Evolutionary conservation across 1,140 invertebrate genomes (phyloP), one percentile per base, ranked within the genome.

Genomic region (Planococcus citri): DNA sequence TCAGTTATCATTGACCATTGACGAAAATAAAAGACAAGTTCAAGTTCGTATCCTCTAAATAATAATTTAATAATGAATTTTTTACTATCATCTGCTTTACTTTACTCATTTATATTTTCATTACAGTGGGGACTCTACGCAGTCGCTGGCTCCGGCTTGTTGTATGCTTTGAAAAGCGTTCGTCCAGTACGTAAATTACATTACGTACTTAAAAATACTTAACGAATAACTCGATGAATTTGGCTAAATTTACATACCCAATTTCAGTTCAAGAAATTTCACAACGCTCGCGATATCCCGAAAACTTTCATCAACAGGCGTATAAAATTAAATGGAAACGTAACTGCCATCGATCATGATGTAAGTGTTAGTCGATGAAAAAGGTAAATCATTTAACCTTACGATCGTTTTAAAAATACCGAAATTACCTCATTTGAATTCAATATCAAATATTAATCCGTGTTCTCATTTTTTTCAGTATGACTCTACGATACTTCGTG

Each of bases 1-100:
- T 27, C 3, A 64, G 20, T 24, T 22, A 6, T 22, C 60, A 3
- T 27, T 64, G 1, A 3, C 20, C 22, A 20, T 64, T 25, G 60
- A 64, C 24, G 60, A 64, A 64, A 64, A 64, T 25, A 64, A 64
- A 25, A 22, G 60, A 64, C 2, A 64, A 64, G 10, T 64, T 24
- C 60, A 64, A 25, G 60, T 64, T 10, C 10, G 60, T 64, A 25
- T 25, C 60, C 3, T 64, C 20, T 6, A n/a, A 58, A 20, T 58
- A 8, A 22, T 58, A 33, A 33, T 12, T 33, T 12, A 33, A 33
- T 6, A 33, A 33, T 58, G 51, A 58, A 58, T 8, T 20, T 6
- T 64, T 64, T 22, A 12, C 20, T 10, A 4, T 24, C 3, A 64
- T 22, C 9, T 24, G 6, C 24, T 3, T 64, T 27, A 64, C 3